A percentile compares a stretch with the other conserved stretches of the same genome.
Conservation (phyloP, 1,140 invertebrate genomes). For the Apis cerana region DNA sequence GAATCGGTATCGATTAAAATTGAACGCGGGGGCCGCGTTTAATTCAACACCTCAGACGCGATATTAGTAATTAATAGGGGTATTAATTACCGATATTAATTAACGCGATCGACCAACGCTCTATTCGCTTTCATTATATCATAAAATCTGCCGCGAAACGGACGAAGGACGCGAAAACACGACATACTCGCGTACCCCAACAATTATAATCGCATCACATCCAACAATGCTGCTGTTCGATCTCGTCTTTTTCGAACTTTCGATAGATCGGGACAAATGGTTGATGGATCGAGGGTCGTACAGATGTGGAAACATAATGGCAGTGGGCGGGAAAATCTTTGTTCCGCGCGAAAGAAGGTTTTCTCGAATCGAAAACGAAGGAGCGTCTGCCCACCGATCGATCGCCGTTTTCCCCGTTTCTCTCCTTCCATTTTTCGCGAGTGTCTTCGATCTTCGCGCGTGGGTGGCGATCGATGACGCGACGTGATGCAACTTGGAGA, state of each 20-base stretch:
- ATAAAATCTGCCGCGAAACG: background rate
- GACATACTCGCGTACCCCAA: background rate
- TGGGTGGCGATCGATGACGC: slow-evolving; percentile 46
- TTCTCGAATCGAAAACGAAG: slow-evolving; percentile 41
- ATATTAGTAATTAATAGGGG: slow-evolving; percentile 20
- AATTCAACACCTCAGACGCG: slow-evolving; percentile 29
- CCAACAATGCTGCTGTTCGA: too few relatives aligned
- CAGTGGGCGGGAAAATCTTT: slow-evolving; percentile 11
- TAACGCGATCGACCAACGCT: slow-evolving; percentile 1
- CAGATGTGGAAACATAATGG: slow-evolving; percentile 11
- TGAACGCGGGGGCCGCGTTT: slow-evolving; percentile 10
- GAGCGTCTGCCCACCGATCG: background rate
- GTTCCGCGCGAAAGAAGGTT: slow-evolving; percentile 42
- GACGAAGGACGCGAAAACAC: background rate
- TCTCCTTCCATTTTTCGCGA: slow-evolving; percentile 49
- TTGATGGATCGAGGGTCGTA: background rate
- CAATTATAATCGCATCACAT: too few relatives aligned
- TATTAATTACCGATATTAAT: slow-evolving; percentile 42
- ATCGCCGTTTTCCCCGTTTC: background rate
- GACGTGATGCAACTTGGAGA: slow-evolving; percentile 48
- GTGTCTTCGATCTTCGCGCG: slow-evolving; percentile 24
- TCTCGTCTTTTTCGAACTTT: too few relatives aligned
- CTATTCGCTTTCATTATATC: background rate
- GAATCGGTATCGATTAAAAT: slow-evolving; percentile 29
- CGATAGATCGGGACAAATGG: background rate